A percentile compares a stretch with the other conserved stretches of the same genome.
Conservation (phyloP, 2,113 vertebrate species). For the Grallaria varia region DNA sequence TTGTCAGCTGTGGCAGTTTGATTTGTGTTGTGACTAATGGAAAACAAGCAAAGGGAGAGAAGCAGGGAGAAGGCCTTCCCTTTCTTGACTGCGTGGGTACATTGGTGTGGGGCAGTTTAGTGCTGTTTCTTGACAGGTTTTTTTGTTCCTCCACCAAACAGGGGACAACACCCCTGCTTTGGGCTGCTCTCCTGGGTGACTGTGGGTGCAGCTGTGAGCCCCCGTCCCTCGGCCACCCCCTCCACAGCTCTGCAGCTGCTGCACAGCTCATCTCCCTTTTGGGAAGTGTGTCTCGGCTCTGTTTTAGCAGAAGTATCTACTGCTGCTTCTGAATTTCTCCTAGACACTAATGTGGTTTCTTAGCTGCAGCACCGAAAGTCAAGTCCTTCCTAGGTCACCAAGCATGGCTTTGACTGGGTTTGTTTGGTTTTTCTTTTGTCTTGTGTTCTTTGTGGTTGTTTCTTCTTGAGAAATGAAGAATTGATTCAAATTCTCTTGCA, state of each 20-base stretch:
- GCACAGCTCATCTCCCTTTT: rapidly evolving
- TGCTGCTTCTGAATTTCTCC: not conserved
- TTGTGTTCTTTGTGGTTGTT: not conserved
- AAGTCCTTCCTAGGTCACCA: not conserved
- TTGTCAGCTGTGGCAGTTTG: not conserved
- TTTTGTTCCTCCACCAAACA: not conserved
- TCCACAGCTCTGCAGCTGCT: not conserved
- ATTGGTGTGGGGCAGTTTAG: not conserved
- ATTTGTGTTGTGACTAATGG: slow-evolving; percentile 1
- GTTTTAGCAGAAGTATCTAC: not conserved
- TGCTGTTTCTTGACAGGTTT: not conserved
- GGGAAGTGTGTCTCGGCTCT: not conserved
- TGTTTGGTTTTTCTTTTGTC: not conserved
- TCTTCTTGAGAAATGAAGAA: not conserved
- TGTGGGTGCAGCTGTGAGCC: not conserved
- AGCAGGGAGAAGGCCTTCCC: not conserved
- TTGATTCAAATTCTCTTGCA: not conserved
- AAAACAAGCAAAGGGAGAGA: not conserved
- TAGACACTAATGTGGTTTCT: not conserved
- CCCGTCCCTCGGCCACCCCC: not conserved
- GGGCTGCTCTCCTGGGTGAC: not conserved
- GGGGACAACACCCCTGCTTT: not conserved
- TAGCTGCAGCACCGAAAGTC: not conserved
- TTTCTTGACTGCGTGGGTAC: not conserved
- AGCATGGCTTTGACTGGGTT: not conserved